phyloP scores from a whole-genome alignment of 2,888 invertebrate genomes.

The Agonopterix heracliana region DNA sequence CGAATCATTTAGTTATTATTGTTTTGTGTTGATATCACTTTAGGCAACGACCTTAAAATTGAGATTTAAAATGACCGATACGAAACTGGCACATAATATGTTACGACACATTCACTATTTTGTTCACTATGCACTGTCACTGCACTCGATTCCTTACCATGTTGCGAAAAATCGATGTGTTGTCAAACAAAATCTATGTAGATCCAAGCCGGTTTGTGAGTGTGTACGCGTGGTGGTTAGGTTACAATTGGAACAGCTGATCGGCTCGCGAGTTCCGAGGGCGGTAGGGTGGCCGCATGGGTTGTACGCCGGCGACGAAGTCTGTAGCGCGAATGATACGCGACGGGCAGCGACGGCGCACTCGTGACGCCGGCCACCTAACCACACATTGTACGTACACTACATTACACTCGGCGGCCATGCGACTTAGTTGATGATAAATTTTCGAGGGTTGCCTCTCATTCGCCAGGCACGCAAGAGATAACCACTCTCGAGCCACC shows the following conservation, averaged over 20 bases:
- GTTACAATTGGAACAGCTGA: slow-evolving; percentile 57
- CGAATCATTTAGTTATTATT: not conserved
- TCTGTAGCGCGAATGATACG: slow-evolving; percentile 66
- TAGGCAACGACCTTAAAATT: slow-evolving; percentile 9
- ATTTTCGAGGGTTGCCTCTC: slow-evolving; percentile 57
- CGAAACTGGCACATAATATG: slow-evolving; percentile 35
- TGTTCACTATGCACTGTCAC: slow-evolving; percentile 50
- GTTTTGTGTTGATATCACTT: not conserved
- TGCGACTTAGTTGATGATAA: slow-evolving; percentile 53
- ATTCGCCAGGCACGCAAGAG: slow-evolving; percentile 55
- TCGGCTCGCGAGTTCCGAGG: slow-evolving; percentile 41
- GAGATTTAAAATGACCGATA: slow-evolving; percentile 16
- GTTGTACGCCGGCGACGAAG: slow-evolving; percentile 52
- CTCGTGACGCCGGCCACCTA: slow-evolving; percentile 52
- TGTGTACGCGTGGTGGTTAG: slow-evolving; percentile 29
- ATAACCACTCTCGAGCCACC: slow-evolving; percentile 50
- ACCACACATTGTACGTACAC: slow-evolving; percentile 39
- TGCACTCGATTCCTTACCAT: slow-evolving; percentile 60
- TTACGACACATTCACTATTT: slow-evolving; percentile 38
- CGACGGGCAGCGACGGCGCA: slow-evolving; percentile 58
- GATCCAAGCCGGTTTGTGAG: slow-evolving; percentile 16
- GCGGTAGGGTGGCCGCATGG: slow-evolving; percentile 35
- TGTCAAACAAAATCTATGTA: slow-evolving; percentile 34
- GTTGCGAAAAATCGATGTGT: slow-evolving; percentile 38
- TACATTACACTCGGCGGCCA: not conserved